phyloP scores from a whole-genome alignment of 2,888 invertebrate species.

The Erpobdella octoculata region DNA sequence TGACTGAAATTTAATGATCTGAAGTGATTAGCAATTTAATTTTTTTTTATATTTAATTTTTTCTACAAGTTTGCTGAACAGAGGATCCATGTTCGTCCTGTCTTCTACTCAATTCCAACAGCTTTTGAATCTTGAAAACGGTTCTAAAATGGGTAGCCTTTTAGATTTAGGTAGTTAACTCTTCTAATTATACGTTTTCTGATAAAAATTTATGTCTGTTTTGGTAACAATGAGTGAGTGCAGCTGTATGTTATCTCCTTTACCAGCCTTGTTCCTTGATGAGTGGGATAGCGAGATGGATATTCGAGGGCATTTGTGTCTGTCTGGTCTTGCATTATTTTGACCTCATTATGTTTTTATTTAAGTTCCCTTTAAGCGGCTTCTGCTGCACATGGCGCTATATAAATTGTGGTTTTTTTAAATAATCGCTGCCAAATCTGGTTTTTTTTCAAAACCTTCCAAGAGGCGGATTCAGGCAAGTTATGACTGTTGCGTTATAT shows the following conservation, averaged over 20 bases:
- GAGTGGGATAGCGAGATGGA: too few species aligned
- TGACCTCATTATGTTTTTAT: neutral
- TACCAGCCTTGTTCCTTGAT: too few species aligned
- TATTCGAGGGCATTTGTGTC: too few species aligned
- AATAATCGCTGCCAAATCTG: too few species aligned
- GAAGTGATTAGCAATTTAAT: neutral
- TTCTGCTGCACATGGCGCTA: too few species aligned
- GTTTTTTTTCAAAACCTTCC: too few species aligned
- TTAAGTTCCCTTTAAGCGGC: neutral
- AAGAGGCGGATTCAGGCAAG: too few species aligned
- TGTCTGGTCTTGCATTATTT: too few species aligned
- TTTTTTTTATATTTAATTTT: neutral
- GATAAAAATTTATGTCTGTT: neutral
- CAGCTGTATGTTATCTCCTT: too few species aligned
- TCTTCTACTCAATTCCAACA: constrained; percentile 71
- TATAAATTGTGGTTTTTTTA: too few species aligned
- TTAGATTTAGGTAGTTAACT: constrained; percentile 63
- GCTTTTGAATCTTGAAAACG: constrained; percentile 52
- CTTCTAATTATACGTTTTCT: neutral
- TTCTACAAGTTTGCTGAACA: constrained; percentile 64
- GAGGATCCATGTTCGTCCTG: constrained; percentile 94
- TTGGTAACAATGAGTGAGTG: too few species aligned
- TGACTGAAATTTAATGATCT: neutral
- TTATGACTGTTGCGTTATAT: too few species aligned
- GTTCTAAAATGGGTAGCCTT: constrained; percentile 46